phyloP scores from a whole-genome alignment of 2,113 vertebrate species.

The Aptenodytes forsteri region DNA sequence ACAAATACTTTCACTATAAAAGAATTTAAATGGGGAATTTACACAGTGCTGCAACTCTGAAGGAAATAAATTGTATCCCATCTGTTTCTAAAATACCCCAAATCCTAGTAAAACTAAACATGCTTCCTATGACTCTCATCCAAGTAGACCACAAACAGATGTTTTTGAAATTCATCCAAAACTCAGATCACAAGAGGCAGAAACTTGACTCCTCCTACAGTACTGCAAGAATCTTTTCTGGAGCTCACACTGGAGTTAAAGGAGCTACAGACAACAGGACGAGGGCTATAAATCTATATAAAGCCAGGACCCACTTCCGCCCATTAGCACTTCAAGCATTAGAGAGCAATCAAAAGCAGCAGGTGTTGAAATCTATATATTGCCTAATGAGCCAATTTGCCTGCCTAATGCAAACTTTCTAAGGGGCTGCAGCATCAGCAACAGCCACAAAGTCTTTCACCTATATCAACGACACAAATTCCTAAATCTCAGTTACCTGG shows the following conservation, averaged over 20 bases:
- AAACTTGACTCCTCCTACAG: neutral
- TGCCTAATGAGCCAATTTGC: neutral
- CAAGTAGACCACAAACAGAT: constrained; percentile 18
- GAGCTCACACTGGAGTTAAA: neutral
- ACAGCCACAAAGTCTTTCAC: neutral
- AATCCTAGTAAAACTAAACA: neutral
- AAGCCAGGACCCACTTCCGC: neutral
- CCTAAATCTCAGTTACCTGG: constrained; percentile 58
- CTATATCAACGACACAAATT: neutral
- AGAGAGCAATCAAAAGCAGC: neutral
- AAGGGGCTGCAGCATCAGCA: neutral
- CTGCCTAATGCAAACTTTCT: neutral
- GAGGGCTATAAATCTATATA: neutral
- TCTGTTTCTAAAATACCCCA: constrained; percentile 3
- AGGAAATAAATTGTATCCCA: neutral
- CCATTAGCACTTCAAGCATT: neutral
- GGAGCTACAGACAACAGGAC: neutral
- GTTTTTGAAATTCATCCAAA: neutral
- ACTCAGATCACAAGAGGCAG: neutral
- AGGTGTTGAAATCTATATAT: neutral
- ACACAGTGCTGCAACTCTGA: neutral
- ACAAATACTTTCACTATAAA: neutral
- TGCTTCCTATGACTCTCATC: neutral
- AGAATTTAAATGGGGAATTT: neutral
- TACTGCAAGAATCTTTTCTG: neutral